Evolutionary conservation across 2,113 vertebrate species (phyloP).

Genomic region (Oreochromis spilurus): DNA sequence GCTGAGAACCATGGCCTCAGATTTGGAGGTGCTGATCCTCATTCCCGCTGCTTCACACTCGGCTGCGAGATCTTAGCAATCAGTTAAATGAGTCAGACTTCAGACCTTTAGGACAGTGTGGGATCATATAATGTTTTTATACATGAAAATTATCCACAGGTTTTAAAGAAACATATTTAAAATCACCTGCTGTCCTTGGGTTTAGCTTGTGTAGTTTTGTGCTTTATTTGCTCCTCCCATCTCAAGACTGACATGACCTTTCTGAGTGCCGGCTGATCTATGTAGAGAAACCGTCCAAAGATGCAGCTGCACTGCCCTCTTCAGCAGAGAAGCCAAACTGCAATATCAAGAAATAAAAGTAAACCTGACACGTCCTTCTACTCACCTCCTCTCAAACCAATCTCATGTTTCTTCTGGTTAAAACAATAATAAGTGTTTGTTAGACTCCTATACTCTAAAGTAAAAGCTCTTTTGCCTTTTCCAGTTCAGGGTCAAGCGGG

Average conservation of each 20-base stretch:
- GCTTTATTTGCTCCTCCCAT: background rate
- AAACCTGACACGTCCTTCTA: background rate
- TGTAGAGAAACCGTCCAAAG: background rate
- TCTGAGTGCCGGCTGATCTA: background rate
- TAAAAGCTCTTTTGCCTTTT: background rate
- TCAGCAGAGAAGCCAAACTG: background rate
- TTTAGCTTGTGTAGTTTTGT: background rate
- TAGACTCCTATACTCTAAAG: background rate
- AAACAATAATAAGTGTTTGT: background rate
- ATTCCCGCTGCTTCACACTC: no score
- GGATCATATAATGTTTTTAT: background rate
- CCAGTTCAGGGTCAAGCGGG: background rate
- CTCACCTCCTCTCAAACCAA: background rate
- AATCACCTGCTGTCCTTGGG: accelerated
- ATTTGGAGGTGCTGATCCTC: no score
- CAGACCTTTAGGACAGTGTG: background rate
- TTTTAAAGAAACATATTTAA: background rate
- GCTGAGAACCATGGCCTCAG: no score
- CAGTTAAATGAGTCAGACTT: background rate
- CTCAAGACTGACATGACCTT: background rate
- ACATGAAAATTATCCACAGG: background rate
- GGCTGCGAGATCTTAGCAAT: background rate
- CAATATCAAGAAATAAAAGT: background rate
- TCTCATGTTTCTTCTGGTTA: background rate
- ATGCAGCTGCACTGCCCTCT: background rate